A percentile compares a stretch with the other conserved stretches of the same genome.
Evolutionary conservation across 2,797 vertebrate genomes (phyloP).

Genomic region (Pelochelys cantorii): DNA sequence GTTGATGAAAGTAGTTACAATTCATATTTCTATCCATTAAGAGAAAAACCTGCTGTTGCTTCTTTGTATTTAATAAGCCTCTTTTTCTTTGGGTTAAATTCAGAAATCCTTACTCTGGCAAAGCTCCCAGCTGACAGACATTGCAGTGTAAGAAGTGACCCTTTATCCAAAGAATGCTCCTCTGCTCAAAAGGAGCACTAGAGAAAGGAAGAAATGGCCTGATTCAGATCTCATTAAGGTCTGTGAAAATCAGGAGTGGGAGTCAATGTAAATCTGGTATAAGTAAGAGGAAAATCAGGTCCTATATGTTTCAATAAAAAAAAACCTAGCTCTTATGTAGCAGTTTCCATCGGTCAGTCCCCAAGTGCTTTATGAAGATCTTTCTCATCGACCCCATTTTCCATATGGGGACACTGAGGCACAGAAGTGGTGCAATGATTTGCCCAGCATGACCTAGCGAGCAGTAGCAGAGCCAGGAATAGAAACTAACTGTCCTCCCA

Average conservation of each 20-base stretch:
- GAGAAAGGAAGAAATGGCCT: rapidly evolving
- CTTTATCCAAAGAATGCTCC: neutral
- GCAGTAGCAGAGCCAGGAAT: neutral
- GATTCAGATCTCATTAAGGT: neutral
- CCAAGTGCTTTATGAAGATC: neutral
- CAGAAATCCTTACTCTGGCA: neutral
- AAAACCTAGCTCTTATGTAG: rapidly evolving
- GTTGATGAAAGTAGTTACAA: neutral
- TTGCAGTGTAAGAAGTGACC: neutral
- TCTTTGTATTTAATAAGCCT: neutral
- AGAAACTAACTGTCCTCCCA: rapidly evolving
- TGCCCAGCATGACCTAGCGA: neutral
- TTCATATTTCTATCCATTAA: neutral
- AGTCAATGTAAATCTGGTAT: rapidly evolving
- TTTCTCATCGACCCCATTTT: neutral
- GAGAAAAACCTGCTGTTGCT: neutral
- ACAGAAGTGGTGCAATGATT: neutral
- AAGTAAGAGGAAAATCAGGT: neutral
- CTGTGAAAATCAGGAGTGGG: neutral
- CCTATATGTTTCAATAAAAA: neutral
- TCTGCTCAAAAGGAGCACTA: neutral
- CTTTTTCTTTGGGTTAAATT: neutral
- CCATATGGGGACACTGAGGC: neutral
- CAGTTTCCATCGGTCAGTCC: neutral
- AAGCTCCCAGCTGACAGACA: neutral